Evolutionary conservation across 2,797 vertebrate genomes (phyloP).

Genomic region (Mallotus villosus): DNA sequence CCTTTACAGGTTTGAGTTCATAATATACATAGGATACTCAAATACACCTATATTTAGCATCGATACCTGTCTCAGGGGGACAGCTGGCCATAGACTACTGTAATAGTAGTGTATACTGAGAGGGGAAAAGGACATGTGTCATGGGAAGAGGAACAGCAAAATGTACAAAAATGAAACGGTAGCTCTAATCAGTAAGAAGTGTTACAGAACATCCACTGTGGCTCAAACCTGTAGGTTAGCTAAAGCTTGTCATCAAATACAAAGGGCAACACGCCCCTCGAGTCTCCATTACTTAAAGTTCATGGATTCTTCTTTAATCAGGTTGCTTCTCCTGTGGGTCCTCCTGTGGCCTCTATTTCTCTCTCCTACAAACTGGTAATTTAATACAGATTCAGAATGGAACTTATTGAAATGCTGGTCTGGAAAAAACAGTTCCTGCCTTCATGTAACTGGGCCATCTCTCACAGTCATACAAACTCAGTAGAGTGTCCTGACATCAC

Average conservation of each 20-base stretch:
- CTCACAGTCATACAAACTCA: conserved; percentile 42
- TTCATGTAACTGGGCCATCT: conserved; percentile 30
- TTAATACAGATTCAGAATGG: no score
- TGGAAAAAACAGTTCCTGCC: conserved; percentile 4
- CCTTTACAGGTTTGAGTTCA: neutral
- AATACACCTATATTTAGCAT: conserved; percentile 45
- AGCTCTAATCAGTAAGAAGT: conserved; percentile 63
- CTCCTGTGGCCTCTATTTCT: conserved; percentile 16
- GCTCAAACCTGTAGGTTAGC: conserved; percentile 37
- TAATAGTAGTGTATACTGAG: no score
- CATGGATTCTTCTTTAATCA: conserved; percentile 52
- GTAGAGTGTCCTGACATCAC: conserved; percentile 46
- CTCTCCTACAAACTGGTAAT: neutral
- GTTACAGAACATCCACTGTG: conserved; percentile 45
- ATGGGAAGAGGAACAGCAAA: conserved; percentile 58
- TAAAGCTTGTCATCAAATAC: conserved; percentile 2
- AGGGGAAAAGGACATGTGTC: conserved; percentile 60
- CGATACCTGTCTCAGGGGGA: conserved; percentile 66
- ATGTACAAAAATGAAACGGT: conserved; percentile 78
- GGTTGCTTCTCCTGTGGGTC: conserved; percentile 46
- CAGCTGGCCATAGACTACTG: conserved; percentile 59
- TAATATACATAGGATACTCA: conserved; percentile 4
- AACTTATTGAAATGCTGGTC: conserved; percentile 34
- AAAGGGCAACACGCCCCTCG: no score
- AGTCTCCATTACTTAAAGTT: conserved; percentile 13